Conservation (phyloP, 2,888 invertebrate species). For the Drosophila hamatofila region DNA sequence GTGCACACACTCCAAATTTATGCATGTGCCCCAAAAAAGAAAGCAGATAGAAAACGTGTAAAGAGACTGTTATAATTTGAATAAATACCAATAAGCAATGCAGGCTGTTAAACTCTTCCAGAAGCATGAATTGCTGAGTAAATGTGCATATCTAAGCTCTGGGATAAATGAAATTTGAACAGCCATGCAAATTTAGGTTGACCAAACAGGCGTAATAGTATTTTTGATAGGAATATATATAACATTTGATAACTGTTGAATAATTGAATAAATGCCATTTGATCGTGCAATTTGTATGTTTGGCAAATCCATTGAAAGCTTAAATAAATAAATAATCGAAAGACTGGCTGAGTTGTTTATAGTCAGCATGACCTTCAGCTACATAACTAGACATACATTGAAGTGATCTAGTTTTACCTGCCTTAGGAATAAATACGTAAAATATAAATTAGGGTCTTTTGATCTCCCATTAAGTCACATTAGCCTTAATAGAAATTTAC, state of each 20-base stretch:
- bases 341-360: too few relatives aligned
- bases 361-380: too few relatives aligned
- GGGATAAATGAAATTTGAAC: background rate
- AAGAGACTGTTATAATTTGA: constrained; percentile 18
- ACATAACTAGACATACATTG: too few relatives aligned
- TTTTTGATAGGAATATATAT: too few relatives aligned
- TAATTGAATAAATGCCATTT: background rate
- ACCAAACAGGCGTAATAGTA: background rate
- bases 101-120: background rate
- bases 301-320: too few relatives aligned
- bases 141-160: background rate
- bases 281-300: background rate
- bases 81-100: constrained; percentile 23
- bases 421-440: too few relatives aligned
- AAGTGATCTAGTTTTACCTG: too few relatives aligned
- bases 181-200: background rate
- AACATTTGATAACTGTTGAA: background rate
- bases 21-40: constrained; percentile 27
- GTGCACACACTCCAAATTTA: constrained; percentile 39
- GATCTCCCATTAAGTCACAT: too few relatives aligned
- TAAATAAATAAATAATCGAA: too few relatives aligned
- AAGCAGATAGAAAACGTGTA: constrained; percentile 15
- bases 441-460: too few relatives aligned
- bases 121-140: background rate
- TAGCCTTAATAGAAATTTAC: too few relatives aligned